Evolutionary conservation across 1,140 invertebrate species (phyloP).

Genomic region (Glossosoma conforme): DNA sequence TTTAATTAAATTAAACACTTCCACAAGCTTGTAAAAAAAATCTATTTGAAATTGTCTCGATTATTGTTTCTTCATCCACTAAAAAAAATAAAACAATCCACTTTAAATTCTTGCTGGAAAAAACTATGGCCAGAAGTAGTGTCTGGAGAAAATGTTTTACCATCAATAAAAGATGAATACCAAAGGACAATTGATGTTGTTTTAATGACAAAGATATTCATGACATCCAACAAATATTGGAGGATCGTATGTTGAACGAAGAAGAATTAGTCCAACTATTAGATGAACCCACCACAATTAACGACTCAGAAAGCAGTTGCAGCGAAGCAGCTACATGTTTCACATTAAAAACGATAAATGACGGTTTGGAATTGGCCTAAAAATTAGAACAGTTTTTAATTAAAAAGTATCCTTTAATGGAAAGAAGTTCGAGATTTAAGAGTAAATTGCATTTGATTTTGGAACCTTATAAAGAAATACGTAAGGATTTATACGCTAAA

Average conservation of each 20-base stretch:
- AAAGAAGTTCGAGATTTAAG: slow-evolving; percentile 16
- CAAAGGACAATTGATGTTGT: slow-evolving; percentile 5
- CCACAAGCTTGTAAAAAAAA: no score
- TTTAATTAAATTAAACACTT: no score
- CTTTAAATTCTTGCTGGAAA: no score
- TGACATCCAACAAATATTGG: not conserved
- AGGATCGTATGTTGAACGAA: no score
- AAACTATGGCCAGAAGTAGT: no score
- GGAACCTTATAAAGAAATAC: slow-evolving; percentile 11
- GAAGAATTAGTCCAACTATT: not conserved
- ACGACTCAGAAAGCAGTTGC: slow-evolving; percentile 1
- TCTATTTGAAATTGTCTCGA: no score
- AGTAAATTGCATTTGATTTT: slow-evolving; percentile 9
- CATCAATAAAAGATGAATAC: slow-evolving; percentile 7
- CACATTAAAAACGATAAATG: slow-evolving; percentile 2
- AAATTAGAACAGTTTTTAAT: slow-evolving; percentile 2
- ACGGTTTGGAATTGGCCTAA: not conserved
- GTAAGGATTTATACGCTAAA: slow-evolving; percentile 14
- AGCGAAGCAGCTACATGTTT: slow-evolving; percentile 1
- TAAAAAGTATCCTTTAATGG: slow-evolving; percentile 9
- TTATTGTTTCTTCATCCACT: no score
- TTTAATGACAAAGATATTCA: no score
- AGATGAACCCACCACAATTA: slow-evolving; percentile 1
- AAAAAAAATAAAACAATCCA: no score
- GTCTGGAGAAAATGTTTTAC: no score